Conservation (phyloP, 2,888 invertebrate genomes). For the Pollenia griseotomentosa region DNA sequence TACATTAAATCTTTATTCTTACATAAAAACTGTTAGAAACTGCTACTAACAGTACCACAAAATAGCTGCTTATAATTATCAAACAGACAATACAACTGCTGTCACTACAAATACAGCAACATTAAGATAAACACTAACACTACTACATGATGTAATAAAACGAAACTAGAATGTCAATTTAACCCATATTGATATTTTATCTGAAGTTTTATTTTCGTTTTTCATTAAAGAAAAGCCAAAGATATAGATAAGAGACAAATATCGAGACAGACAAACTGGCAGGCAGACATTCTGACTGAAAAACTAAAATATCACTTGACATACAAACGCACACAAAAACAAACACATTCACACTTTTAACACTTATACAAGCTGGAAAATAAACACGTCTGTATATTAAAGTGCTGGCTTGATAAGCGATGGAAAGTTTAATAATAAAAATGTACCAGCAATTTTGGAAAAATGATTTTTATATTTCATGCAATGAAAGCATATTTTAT, state of each 20-base stretch:
- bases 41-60: constrained; percentile 28
- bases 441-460: no score
- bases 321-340: neutral
- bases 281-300: constrained; percentile 64
- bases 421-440: neutral
- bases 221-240: constrained; percentile 72
- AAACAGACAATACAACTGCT: constrained; percentile 10
- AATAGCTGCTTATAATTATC: constrained; percentile 23
- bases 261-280: constrained; percentile 35
- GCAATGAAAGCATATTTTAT: no score
- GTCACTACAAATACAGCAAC: neutral
- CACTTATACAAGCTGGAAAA: neutral
- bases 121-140: constrained; percentile 11
- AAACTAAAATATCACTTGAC: constrained; percentile 56
- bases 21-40: constrained; percentile 2
- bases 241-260: constrained; percentile 57
- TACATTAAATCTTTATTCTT: constrained; percentile 6
- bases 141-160: constrained; percentile 40
- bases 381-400: neutral
- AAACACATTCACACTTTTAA: constrained; percentile 43
- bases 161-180: constrained; percentile 55
- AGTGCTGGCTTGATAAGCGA: neutral
- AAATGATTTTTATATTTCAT: no score
- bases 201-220: constrained; percentile 49
- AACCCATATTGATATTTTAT: constrained; percentile 64